Evolutionary conservation across 2,888 invertebrate species (phyloP).

Genomic region (Trachelus iudaicus): DNA sequence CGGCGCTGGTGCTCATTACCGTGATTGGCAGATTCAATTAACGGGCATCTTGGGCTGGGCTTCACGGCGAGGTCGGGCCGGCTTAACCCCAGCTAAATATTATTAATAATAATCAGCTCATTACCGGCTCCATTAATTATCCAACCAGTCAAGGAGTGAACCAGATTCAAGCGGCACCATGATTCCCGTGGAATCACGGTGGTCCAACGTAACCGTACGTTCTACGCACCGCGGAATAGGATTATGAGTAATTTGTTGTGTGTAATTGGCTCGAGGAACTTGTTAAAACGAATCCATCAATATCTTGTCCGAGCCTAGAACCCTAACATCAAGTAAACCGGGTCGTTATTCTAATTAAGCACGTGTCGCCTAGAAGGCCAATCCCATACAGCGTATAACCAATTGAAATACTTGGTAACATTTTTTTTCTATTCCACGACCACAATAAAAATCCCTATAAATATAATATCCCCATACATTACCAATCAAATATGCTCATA

Average conservation of each 20-base stretch:
- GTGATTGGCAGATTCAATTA: slow-evolving; percentile 86
- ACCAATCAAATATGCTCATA: no score
- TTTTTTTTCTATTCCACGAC: no score
- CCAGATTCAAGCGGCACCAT: slow-evolving; percentile 36
- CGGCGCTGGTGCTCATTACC: slow-evolving; percentile 76
- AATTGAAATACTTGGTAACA: no score
- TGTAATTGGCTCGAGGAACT: slow-evolving; percentile 15
- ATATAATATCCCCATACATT: no score
- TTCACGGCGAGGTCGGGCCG: slow-evolving; percentile 54
- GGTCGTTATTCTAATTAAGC: no score
- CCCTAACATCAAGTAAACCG: no score
- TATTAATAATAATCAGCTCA: slow-evolving; percentile 65
- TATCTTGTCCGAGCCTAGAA: background rate
- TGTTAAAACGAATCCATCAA: slow-evolving; percentile 16
- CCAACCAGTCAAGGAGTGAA: slow-evolving; percentile 45
- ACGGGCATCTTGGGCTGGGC: slow-evolving; percentile 58
- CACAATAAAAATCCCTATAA: no score
- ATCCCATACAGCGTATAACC: no score
- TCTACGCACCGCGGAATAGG: no score
- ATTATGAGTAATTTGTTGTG: slow-evolving; percentile 11
- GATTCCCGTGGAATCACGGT: slow-evolving; percentile 31
- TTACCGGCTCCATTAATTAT: slow-evolving; percentile 64
- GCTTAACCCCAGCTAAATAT: slow-evolving; percentile 63
- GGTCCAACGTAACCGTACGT: slow-evolving; percentile 9
- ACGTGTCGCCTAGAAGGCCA: no score